A percentile compares a stretch with the other conserved stretches of the same genome.
phyloP scores from a whole-genome alignment of 2,797 vertebrate genomes.

The Florisuga fusca region DNA sequence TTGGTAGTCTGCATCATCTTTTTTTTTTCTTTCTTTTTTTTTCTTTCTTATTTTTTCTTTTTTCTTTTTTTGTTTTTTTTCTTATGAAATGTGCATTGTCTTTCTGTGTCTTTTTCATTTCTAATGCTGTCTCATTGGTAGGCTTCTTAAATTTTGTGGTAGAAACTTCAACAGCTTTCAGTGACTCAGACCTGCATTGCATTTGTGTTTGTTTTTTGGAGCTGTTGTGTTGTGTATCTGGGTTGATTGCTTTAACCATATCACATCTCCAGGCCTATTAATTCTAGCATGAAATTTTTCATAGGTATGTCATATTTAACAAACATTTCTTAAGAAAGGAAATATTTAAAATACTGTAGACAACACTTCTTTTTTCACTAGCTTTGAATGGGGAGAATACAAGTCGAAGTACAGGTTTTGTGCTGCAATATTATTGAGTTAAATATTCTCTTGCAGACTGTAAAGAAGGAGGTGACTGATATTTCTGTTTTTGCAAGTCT shows the following conservation, averaged over 20 bases:
- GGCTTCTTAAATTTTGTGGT: not conserved
- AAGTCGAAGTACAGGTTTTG: not conserved
- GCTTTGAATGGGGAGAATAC: not conserved
- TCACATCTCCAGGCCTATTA: not conserved
- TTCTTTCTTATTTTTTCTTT: not conserved
- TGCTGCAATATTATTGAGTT: not conserved
- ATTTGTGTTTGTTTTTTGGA: not conserved
- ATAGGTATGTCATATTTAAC: not conserved
- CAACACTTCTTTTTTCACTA: not conserved
- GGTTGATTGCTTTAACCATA: not conserved
- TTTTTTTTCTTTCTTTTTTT: not conserved
- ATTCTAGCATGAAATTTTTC: not conserved
- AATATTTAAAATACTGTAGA: not conserved
- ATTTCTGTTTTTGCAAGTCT: not conserved
- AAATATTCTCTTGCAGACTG: not conserved
- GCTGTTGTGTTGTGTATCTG: not conserved
- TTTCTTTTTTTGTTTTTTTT: not conserved
- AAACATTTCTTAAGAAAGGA: not conserved
- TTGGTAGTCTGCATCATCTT: not conserved
- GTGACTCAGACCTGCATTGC: not conserved
- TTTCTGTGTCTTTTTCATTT: conserved; percentile 37
- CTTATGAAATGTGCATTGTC: not conserved
- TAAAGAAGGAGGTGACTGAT: not conserved
- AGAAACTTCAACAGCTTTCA: not conserved
- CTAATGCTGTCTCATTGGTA: not conserved